Evolutionary conservation across 30 jellyfish, hydroid and myxozoan genomes (phyloP).

Genomic region (Turritopsis dohrnii): DNA sequence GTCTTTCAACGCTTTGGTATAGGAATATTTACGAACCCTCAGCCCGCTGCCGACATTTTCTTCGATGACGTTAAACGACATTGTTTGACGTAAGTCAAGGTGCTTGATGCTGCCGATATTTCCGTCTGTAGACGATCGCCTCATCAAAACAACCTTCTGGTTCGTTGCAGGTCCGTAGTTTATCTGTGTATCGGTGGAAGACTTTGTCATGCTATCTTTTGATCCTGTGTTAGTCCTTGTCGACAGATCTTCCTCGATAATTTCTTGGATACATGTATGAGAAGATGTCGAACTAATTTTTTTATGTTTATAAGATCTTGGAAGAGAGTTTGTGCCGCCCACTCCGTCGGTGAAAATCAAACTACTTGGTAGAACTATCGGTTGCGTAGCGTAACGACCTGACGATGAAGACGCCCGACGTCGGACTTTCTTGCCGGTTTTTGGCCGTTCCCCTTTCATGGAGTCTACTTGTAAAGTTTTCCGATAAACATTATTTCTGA

Average conservation of each 20-base stretch:
- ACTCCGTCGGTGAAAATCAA: not conserved
- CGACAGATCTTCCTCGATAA: slow-evolving; percentile 10
- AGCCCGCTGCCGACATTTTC: not conserved
- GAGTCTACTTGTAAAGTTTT: slow-evolving; percentile 70
- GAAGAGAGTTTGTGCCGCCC: not conserved
- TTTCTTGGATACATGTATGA: slow-evolving; percentile 9
- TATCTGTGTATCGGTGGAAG: slow-evolving; percentile 7
- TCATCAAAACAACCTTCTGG: not conserved
- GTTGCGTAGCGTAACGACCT: slow-evolving; percentile 34
- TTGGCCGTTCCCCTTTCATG: not conserved
- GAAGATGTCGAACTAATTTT: slow-evolving; percentile 13
- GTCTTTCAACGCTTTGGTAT: slow-evolving; percentile 11
- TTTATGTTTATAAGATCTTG: not conserved
- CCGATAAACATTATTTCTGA: slow-evolving; percentile 62
- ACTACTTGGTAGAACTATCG: slow-evolving; percentile 23
- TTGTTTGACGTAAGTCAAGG: not conserved
- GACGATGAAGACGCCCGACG: slow-evolving; percentile 5
- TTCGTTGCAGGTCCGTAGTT: not conserved
- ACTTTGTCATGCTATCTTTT: not conserved
- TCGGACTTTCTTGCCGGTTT: not conserved
- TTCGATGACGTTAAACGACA: not conserved
- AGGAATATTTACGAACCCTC: not conserved
- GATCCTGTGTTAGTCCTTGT: not conserved
- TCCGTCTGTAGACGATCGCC: not conserved
- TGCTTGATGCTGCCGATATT: not conserved